These are phyloP conservation scores for Harmothoe impar DNA, from an alignment of 2,888 invertebrate genomes.

Conservation along the genomic window DNA sequence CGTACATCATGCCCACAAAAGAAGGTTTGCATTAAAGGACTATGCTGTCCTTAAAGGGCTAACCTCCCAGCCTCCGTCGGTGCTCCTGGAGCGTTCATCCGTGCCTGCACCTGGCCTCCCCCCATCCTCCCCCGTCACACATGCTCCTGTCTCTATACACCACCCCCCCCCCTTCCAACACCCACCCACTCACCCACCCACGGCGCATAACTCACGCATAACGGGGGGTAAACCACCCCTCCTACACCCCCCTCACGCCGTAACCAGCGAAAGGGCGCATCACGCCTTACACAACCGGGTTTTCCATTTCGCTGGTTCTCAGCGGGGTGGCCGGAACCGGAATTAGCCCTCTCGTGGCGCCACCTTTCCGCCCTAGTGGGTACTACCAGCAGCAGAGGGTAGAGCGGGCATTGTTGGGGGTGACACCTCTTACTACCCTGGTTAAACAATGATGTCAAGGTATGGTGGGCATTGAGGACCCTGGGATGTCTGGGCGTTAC, in stretches of 20 bases:
- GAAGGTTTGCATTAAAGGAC: too few species aligned
- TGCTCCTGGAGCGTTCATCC: not conserved
- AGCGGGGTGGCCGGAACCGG: not conserved
- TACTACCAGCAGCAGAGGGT: not conserved
- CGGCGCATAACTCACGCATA: conserved; percentile 40
- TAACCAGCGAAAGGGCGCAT: conserved; percentile 48
- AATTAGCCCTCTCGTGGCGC: conserved; percentile 51
- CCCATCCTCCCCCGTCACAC: not conserved
- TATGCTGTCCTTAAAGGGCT: too few species aligned
- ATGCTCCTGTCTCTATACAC: not conserved
- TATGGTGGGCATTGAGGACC: not conserved
- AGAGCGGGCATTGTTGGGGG: not conserved
- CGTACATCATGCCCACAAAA: too few species aligned
- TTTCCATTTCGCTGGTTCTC: conserved; percentile 42
- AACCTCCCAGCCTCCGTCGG: not conserved
- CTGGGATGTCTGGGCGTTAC: not conserved
- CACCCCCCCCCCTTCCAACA: not conserved
- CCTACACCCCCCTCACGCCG: not conserved
- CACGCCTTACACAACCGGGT: conserved; percentile 30
- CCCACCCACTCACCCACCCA: not conserved
- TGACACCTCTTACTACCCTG: conserved; percentile 17
- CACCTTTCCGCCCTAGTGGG: not conserved
- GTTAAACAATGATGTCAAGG: conserved; percentile 24
- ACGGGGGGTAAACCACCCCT: not conserved
- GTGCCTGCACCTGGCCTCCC: conserved; percentile 38